Evolutionary conservation across 2,113 vertebrate genomes (phyloP).

Genomic region (Brienomyrus longianalis): DNA sequence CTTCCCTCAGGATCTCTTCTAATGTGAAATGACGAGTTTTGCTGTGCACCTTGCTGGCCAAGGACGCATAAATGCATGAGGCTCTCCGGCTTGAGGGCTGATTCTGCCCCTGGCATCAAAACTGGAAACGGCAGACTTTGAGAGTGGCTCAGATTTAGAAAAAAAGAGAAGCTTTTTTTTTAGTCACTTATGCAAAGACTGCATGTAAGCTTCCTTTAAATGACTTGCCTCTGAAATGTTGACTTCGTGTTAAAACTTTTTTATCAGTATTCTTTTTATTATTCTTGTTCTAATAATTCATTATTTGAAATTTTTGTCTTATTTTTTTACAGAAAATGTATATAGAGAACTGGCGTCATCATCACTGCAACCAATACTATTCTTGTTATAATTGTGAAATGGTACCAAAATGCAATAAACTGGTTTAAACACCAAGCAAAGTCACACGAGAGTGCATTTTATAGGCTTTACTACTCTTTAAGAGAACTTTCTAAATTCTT

Average conservation of each 20-base stretch:
- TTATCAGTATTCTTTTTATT: constrained; percentile 20
- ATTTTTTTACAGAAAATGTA: constrained; percentile 22
- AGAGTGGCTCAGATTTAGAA: neutral
- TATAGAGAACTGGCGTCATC: neutral
- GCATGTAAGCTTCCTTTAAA: constrained; percentile 10
- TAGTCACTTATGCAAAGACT: constrained; percentile 13
- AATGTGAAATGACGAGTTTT: neutral
- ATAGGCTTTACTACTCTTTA: neutral
- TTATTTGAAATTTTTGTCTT: constrained; percentile 18
- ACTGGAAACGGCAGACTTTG: neutral
- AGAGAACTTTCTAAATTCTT: neutral
- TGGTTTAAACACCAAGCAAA: neutral
- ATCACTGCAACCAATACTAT: neutral
- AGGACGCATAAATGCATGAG: neutral
- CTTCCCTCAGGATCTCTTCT: constrained; percentile 17
- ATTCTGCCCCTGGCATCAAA: neutral
- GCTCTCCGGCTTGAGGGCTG: neutral
- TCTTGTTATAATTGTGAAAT: constrained; percentile 15
- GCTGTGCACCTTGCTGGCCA: constrained; percentile 19
- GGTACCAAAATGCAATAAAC: neutral
- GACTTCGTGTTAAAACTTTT: constrained; percentile 16
- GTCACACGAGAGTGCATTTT: neutral
- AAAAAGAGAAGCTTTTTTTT: neutral
- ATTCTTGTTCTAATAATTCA: constrained; percentile 17
- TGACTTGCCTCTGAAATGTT: neutral